Evolutionary conservation across 2,888 invertebrate species (phyloP), one percentile per base, ranked within the genome.

Genomic region (Tachina fera): DNA sequence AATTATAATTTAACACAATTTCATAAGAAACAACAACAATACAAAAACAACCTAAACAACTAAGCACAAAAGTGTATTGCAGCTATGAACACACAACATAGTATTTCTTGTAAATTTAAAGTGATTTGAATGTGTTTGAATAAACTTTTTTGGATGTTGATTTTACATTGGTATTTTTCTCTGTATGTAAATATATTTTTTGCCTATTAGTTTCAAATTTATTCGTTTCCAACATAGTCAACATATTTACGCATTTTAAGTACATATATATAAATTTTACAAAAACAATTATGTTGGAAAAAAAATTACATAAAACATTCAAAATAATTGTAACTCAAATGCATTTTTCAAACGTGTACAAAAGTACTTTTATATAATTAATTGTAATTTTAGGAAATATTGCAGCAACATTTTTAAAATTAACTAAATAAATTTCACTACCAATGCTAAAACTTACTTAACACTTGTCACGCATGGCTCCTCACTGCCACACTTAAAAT

Each of bases 351-450:
- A n/a, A 31, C 31, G 1, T 31, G 49, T 19, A 19, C 8, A 49
- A 67, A 68, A 22, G 9, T 9, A 22, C n/a, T 31, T 10, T 58
- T 14, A 51, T 9, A n/a, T 49, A 58, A 58, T 58, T 58, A 58
- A 39, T 31, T 58, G 1, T 31, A 58, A 49, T 60, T 41, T 39
- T 16, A 60, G n/a, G 31, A 65, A 76, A 45, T 53, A n/a, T 65
- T 65, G 10, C 56, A 47, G 43, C 43, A 56, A 47, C 67, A 39
- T 60, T 75, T 83, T 49, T 6, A 53, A 22, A 51, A 61, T 58
- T 58, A 22, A 51, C 51, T 41, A 49, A 39, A 74, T 58, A 77
- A 77, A 85, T 82, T 77, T 82, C 81, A 85, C 82, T 85, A 74
- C 68, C 85, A 85, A 70, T 78, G 81, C 61, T 67, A 81, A 75